Percentiles rank a stretch among this genome's conserved stretches.
Conservation (phyloP, 2,113 vertebrate genomes). For the Dissostichus mawsoni region DNA sequence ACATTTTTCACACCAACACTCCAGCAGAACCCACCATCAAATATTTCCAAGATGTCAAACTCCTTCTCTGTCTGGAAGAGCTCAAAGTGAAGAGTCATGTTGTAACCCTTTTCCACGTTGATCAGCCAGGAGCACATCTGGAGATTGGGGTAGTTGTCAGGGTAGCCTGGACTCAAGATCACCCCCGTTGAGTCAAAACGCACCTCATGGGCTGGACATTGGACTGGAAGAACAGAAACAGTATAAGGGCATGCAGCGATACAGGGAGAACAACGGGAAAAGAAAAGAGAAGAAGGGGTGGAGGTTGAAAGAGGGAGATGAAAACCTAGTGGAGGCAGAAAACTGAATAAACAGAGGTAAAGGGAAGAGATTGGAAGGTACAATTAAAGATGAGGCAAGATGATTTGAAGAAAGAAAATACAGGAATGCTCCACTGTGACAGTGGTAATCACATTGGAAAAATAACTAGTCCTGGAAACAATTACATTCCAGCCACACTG, state of each 20-base stretch:
- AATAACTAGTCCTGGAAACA: slow-evolving; percentile 60
- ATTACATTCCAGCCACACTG: slow-evolving; percentile 54
- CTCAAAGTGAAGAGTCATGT: slow-evolving; percentile 96
- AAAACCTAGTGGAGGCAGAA: not conserved
- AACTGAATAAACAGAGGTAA: not conserved
- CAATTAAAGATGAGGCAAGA: slow-evolving; percentile 8
- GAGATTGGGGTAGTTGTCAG: slow-evolving; percentile 96
- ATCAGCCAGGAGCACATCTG: slow-evolving; percentile 98
- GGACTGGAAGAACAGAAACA: slow-evolving; percentile 80
- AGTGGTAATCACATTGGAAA: slow-evolving; percentile 50
- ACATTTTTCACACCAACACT: not conserved
- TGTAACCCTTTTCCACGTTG: slow-evolving; percentile 97
- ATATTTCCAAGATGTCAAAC: slow-evolving; percentile 98
- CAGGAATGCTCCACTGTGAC: slow-evolving; percentile 30
- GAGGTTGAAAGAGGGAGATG: not conserved
- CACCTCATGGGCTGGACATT: slow-evolving; percentile 95
- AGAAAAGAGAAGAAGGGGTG: not conserved
- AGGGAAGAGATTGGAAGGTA: not conserved
- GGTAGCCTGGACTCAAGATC: slow-evolving; percentile 95
- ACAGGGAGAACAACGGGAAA: not conserved
- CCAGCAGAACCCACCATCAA: slow-evolving; percentile 88
- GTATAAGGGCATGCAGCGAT: not conserved
- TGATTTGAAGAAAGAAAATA: not conserved
- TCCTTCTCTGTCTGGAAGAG: slow-evolving; percentile 98
- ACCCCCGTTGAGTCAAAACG: slow-evolving; percentile 96